Evolutionary conservation across 1,140 invertebrate species (phyloP), one percentile per base, ranked within the genome.

Genomic region (Antheraea pernyi): DNA sequence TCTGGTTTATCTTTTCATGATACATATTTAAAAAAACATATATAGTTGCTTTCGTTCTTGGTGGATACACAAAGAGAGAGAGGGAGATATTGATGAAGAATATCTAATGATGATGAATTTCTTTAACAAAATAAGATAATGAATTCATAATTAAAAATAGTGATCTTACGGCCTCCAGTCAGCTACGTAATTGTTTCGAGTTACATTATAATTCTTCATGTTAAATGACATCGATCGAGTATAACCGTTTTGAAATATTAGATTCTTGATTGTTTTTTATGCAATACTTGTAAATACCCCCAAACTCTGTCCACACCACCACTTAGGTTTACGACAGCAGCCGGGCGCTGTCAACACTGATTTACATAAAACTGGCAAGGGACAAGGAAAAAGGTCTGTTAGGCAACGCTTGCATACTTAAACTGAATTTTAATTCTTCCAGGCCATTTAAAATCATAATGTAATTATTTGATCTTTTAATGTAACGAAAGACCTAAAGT

Each of bases 321-420:
- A n/a, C n/a, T n/a, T n/a, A 30, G 4, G 67, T 64, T 75, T n/a
- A n/a, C n/a, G 83, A 84, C 83, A 81, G 76, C 70, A 68, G 70
- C 67, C 77, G 77, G 67, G 70, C 66, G 69, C 72, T 65, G 77
- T 76, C 78, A 70, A 73, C 75, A 70, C 81, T 80, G 80, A 85
- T 86, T 84, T 85, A 85, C 85, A 87, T 86, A 85, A 86, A 80
- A 78, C 74, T 78, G 76, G 72, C 76, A 82, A 84, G 75, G 82
- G 84, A 85, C 80, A 86, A 84, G 85, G 84, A 84, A 85, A 82
- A 85, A 71, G 65, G 69, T 69, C 71, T 82, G 84, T 80, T 65
- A 67, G 22, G 70, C 60, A 65, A 72, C 65, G 4, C 22, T 30
- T 30, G 22, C 22, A 30, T 30, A 30, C 22, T n/a, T n/a, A n/a